Conservation (phyloP, 2,888 invertebrate species). For the Temnothorax rugatulus region DNA sequence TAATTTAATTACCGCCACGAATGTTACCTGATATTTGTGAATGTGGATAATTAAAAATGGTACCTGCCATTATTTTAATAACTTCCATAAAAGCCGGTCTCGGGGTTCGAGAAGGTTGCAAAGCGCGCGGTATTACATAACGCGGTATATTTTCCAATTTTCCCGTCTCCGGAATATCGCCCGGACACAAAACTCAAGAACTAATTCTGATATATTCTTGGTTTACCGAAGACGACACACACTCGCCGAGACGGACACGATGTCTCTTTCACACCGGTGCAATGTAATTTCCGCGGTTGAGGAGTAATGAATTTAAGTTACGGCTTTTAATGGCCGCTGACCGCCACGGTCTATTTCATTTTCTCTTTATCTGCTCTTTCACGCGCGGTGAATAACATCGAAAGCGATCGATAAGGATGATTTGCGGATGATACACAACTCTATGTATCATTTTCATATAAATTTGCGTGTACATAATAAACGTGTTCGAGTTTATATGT, state of each 20-base stretch:
- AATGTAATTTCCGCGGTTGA: constrained; percentile 27
- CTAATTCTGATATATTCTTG: constrained; percentile 33
- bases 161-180: not conserved
- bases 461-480: not conserved
- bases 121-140: not conserved
- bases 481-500: not conserved
- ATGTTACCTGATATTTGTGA: constrained; percentile 42
- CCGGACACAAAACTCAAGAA: not conserved
- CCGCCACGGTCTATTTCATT: constrained; percentile 19
- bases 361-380: not conserved
- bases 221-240: not conserved
- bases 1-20: constrained; percentile 42
- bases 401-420: constrained; percentile 19
- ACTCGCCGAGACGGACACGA: not conserved
- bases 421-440: not conserved
- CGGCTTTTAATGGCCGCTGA: not conserved
- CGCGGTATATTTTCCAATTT: constrained; percentile 25
- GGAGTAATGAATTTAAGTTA: constrained; percentile 42
- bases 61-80: constrained; percentile 46
- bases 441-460: not conserved
- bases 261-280: not conserved
- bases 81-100: not conserved
- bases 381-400: not conserved
- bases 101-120: not conserved
- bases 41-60: constrained; percentile 40